Percentiles rank a stretch among this genome's conserved stretches.
phyloP scores from a whole-genome alignment of 2,797 vertebrate genomes.

The Oreochromis mossambicus region DNA sequence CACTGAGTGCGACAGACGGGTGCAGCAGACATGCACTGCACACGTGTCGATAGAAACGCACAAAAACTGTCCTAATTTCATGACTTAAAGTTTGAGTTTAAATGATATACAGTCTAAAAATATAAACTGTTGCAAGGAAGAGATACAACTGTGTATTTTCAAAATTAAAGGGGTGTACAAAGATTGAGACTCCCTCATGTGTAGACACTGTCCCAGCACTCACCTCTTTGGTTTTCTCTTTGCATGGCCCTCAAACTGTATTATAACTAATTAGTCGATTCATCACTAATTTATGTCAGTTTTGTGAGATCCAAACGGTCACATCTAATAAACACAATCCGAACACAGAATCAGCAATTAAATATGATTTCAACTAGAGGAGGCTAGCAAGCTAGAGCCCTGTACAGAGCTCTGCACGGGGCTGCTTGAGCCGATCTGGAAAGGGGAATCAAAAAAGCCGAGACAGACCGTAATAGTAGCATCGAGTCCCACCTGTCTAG shows the following conservation, averaged over 20 bases:
- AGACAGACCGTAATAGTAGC: background rate
- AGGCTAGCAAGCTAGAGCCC: background rate
- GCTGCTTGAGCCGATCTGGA: background rate
- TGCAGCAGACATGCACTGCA: background rate
- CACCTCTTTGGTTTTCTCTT: background rate
- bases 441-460: background rate
- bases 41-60: background rate
- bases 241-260: background rate
- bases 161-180: background rate
- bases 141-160: background rate
- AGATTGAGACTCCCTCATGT: background rate
- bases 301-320: background rate
- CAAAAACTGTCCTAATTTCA: background rate
- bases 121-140: background rate
- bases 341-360: background rate
- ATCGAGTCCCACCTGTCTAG: background rate
- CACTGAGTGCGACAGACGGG: slow-evolving; percentile 21
- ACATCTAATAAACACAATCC: background rate
- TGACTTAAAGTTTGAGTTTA: background rate
- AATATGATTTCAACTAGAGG: background rate
- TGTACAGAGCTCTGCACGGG: background rate
- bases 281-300: background rate
- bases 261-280: background rate
- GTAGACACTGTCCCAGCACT: background rate
- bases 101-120: background rate